phyloP scores from a whole-genome alignment of 2,797 vertebrate genomes.

The Sebastes itinus region DNA sequence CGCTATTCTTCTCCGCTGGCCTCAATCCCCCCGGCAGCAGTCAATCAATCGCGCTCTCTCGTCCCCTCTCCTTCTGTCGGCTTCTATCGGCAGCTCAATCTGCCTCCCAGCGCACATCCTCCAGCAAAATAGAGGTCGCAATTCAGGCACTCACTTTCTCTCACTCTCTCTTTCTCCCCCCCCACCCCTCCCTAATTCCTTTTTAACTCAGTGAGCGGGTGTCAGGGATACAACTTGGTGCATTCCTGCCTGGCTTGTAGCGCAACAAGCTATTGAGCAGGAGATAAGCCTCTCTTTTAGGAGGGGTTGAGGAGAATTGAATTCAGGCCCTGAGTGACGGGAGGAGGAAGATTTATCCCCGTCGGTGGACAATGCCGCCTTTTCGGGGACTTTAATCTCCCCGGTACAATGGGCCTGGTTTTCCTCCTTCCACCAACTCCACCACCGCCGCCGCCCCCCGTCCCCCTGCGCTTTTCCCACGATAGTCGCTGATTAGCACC shows the following conservation, averaged over 20 bases:
- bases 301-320: constrained; percentile 92
- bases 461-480: constrained; percentile 94
- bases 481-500: constrained; percentile 93
- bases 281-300: constrained; percentile 99
- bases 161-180: constrained; percentile 63
- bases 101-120: constrained; percentile 81
- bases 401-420: constrained; percentile 92
- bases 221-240: constrained; percentile 87
- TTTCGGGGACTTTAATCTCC: constrained; percentile 98
- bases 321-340: constrained; percentile 98
- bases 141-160: constrained; percentile 75
- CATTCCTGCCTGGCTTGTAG: constrained; percentile 91
- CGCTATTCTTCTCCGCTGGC: constrained; percentile 74
- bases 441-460: constrained; percentile 47
- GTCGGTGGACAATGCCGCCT: constrained; percentile 92
- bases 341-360: constrained; percentile 98
- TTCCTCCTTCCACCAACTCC: constrained; percentile 79
- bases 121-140: constrained; percentile 74
- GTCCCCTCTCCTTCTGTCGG: constrained; percentile 66
- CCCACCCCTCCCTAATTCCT: constrained; percentile 76
- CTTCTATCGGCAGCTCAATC: constrained; percentile 70
- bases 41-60: constrained; percentile 66
- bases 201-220: constrained; percentile 81
- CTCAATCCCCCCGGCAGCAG: constrained; percentile 67
- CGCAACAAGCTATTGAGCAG: constrained; percentile 95